Evolutionary conservation across 2,797 vertebrate genomes (phyloP).

Genomic region (Margarornis squamiger): DNA sequence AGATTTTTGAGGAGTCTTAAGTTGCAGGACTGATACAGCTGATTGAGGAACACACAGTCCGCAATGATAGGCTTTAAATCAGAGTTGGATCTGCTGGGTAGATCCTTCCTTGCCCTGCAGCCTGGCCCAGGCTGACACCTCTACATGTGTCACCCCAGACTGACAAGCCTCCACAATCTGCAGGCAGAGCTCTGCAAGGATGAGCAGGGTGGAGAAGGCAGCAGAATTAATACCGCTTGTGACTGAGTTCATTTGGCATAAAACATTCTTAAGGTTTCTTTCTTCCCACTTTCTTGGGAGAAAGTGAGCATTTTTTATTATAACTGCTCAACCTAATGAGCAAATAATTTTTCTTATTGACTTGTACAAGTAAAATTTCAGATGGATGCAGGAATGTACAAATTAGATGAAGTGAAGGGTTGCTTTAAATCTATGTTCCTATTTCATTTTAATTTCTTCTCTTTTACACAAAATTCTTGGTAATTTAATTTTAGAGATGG

Average conservation of each 20-base stretch:
- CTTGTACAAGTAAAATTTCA: background rate
- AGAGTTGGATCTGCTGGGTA: fast-evolving
- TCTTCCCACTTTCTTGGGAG: background rate
- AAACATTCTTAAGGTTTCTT: background rate
- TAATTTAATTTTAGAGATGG: conserved; percentile 38
- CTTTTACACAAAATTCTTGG: background rate
- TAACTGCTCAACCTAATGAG: background rate
- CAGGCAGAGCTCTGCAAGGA: background rate
- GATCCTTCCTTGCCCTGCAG: background rate
- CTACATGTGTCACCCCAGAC: background rate
- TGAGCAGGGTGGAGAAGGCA: background rate
- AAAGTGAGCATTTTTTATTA: background rate
- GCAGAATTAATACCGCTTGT: background rate
- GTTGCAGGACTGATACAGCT: background rate
- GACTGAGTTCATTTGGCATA: background rate
- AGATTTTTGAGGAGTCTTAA: background rate
- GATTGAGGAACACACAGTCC: background rate
- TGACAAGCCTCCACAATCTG: fast-evolving
- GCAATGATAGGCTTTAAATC: background rate
- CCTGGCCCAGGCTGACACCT: background rate
- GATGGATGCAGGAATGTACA: background rate
- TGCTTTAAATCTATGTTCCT: background rate
- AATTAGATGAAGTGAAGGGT: background rate
- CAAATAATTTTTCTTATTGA: background rate
- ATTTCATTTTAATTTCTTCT: conserved; percentile 10